phyloP scores from a whole-genome alignment of 2,888 invertebrate genomes.

The Blastobasis lacticolella region DNA sequence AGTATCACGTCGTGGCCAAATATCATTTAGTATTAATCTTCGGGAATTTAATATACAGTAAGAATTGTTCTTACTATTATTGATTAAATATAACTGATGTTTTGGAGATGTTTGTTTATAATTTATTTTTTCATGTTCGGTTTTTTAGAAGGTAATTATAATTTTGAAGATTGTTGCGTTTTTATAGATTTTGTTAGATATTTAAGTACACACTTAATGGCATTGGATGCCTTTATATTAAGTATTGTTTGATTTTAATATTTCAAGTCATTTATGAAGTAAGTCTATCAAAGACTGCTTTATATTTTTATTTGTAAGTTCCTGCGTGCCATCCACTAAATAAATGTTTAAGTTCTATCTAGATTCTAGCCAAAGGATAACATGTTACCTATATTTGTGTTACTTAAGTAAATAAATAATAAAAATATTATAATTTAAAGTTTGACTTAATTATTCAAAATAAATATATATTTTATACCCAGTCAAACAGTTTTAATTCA shows the following conservation, averaged over 20 bases:
- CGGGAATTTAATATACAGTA: constrained; percentile 1
- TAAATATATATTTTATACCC: too few relatives aligned
- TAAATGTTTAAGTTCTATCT: neutral
- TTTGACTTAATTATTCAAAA: too few relatives aligned
- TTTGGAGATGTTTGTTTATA: too few relatives aligned
- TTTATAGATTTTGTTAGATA: too few relatives aligned
- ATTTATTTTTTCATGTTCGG: too few relatives aligned
- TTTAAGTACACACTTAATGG: too few relatives aligned
- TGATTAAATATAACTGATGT: too few relatives aligned
- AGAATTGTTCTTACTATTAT: neutral
- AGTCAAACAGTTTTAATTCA: too few relatives aligned
- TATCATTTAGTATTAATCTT: constrained; percentile 10
- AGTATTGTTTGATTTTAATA: neutral
- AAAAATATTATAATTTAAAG: neutral
- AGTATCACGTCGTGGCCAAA: constrained; percentile 10
- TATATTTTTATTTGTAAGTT: neutral
- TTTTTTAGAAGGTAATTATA: too few relatives aligned
- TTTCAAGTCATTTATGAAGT: neutral
- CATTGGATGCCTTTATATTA: constrained; percentile 6
- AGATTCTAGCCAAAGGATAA: neutral
- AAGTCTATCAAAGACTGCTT: neutral
- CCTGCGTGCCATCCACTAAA: neutral
- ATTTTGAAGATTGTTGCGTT: too few relatives aligned
- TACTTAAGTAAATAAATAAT: neutral
- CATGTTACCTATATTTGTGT: neutral